These are phyloP conservation scores for Paraplagusia blochii DNA, from an alignment of 2,113 vertebrate genomes.

Conservation along the genomic window DNA sequence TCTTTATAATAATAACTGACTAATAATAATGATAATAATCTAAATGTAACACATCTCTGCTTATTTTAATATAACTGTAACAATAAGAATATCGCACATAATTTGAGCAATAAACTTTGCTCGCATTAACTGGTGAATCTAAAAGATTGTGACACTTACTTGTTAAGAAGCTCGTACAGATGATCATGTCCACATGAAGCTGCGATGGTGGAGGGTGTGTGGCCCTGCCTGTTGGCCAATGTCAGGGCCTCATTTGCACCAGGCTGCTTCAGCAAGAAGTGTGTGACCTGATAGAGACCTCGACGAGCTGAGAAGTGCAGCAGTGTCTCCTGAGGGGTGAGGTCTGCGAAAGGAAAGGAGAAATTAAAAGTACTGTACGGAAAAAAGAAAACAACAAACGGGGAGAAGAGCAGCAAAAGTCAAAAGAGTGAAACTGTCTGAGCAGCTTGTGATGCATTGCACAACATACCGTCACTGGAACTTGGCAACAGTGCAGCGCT, in stretches of 20 bases:
- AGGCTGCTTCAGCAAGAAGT: conserved; percentile 85
- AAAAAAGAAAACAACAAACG: neutral
- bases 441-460: neutral
- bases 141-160: conserved; percentile 70
- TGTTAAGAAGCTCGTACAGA: conserved; percentile 80
- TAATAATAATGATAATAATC: no score
- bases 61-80: no score
- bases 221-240: conserved; percentile 86
- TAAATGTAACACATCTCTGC: no score
- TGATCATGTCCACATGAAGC: conserved; percentile 78
- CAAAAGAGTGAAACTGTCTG: neutral
- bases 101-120: no score
- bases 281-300: conserved; percentile 81
- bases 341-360: conserved; percentile 66
- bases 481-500: conserved; percentile 33
- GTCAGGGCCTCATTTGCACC: conserved; percentile 83
- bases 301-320: conserved; percentile 91
- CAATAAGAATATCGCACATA: no score
- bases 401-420: neutral
- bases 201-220: conserved; percentile 82
- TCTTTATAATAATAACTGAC: neutral
- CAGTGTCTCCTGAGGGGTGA: conserved; percentile 86
- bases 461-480: conserved; percentile 35
- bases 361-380: conserved; percentile 7
- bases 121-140: neutral